These are phyloP conservation scores for Tragelaphus oryx DNA, from an alignment of 2,797 vertebrate genomes.

Conservation along the genomic window DNA sequence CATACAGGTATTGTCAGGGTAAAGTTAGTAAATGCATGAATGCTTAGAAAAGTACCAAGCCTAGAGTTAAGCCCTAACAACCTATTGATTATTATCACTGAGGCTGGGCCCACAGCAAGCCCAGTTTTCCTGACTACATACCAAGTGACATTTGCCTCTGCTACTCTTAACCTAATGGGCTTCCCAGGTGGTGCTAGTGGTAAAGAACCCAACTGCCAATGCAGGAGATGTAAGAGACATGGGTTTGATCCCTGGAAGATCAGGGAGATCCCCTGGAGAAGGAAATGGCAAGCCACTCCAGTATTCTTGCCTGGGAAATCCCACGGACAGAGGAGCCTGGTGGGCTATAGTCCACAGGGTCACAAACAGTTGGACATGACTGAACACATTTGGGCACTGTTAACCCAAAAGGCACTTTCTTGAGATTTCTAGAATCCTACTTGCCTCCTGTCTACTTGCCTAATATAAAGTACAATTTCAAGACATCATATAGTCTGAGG, in stretches of 20 bases:
- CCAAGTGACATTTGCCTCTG: neutral
- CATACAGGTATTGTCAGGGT: neutral
- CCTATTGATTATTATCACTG: neutral
- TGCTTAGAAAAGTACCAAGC: neutral
- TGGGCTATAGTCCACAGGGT: neutral
- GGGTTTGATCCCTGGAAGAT: neutral
- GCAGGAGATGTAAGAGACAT: neutral
- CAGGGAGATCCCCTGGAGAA: neutral
- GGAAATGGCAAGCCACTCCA: neutral
- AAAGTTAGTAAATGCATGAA: neutral
- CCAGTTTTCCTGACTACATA: neutral
- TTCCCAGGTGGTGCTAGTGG: neutral
- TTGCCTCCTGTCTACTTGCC: neutral
- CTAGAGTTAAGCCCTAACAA: neutral
- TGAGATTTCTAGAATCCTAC: neutral
- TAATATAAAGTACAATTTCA: neutral
- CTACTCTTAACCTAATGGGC: neutral
- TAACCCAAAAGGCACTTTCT: neutral
- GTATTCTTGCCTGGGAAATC: neutral
- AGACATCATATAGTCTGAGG: neutral
- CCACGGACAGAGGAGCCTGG: neutral
- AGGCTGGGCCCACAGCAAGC: neutral
- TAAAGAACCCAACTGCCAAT: neutral
- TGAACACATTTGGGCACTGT: neutral
- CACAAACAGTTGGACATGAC: neutral